Evolutionary conservation across 2,888 invertebrate genomes (phyloP).

Genomic region (Neoaliturus tenellus): DNA sequence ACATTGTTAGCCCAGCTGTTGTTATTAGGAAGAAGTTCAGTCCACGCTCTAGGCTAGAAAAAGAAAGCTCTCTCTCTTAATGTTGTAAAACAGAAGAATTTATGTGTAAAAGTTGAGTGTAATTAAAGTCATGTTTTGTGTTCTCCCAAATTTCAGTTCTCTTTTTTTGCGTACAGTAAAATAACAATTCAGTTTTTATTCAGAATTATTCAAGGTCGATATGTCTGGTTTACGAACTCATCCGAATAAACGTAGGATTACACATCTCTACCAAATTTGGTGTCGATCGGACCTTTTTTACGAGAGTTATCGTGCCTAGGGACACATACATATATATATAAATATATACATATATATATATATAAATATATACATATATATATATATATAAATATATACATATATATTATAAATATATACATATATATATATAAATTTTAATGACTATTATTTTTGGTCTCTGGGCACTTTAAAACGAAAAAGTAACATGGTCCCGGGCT

Average conservation of each 20-base stretch:
- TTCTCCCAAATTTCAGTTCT: too few relatives aligned
- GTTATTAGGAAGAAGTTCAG: too few relatives aligned
- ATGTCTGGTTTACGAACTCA: background rate
- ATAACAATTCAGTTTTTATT: too few relatives aligned
- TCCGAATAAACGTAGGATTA: background rate
- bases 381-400: background rate
- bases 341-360: background rate
- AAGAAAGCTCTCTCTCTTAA: too few relatives aligned
- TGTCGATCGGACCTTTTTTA: background rate
- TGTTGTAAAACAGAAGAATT: too few relatives aligned
- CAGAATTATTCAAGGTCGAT: too few relatives aligned
- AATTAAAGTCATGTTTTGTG: too few relatives aligned
- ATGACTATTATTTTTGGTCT: background rate
- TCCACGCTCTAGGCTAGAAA: too few relatives aligned
- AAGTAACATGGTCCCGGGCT: background rate
- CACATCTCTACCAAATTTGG: background rate
- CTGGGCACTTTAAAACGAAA: background rate
- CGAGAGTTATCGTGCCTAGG: background rate
- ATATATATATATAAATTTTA: background rate
- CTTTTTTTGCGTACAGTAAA: too few relatives aligned
- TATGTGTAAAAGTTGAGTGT: too few relatives aligned
- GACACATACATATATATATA: background rate
- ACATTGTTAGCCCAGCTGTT: too few relatives aligned
- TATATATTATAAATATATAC: background rate
- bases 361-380: background rate